Base-by-base conservation (phyloP, 2,797 vertebrate species). In the Aphelocoma californica region DNA sequence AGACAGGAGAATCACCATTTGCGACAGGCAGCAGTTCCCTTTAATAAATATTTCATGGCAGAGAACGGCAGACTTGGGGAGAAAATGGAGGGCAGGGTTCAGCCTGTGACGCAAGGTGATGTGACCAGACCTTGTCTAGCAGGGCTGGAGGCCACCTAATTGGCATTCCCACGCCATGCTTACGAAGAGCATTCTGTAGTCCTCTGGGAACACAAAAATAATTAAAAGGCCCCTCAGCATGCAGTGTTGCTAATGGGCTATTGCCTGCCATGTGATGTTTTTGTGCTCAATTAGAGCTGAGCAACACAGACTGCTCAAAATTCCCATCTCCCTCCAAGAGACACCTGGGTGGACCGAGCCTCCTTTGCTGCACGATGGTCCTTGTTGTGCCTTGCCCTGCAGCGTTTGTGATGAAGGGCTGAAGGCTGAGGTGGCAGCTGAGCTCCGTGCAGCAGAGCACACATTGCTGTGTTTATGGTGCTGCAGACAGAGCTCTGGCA, bases 11-110 rank as follows among this genome's bases (percentile, higher is more conserved):
- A 88, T 92, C 78, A 51, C 91, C 90, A 93, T 67, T 82, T 9
- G 8, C 7, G 12, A 89, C 84, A 96, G 83, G 90, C 74, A 5
- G 90, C 91, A 71, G 88, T 53, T 93, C 67, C 64, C 81, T 88
- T 85, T 95, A 95, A 97, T 96, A 96, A 95, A 97, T 97, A 96
- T 96, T 96, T 96, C 91, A 96, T 64, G 4, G 92, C 81, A 56
- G 67, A 85, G 78, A 93, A 67, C 6, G 0, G 88, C 88, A 93
- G 96, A 88, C 78, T 85, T 95, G 81, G 95, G 94, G 94, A 95
- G 92, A 95, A 93, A 88, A 95, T 78, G 88, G 88, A 96, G 93
- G 94, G 95, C 95, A 96, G 92, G 94, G 96, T 95, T 97, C 96
- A 97, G 90, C 48, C 74, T 89, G 90, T 96, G 96, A 96, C 32